These are phyloP conservation scores for Rotaria sp. DNA, from an alignment of 2,888 invertebrate species.

Conservation along the genomic window DNA sequence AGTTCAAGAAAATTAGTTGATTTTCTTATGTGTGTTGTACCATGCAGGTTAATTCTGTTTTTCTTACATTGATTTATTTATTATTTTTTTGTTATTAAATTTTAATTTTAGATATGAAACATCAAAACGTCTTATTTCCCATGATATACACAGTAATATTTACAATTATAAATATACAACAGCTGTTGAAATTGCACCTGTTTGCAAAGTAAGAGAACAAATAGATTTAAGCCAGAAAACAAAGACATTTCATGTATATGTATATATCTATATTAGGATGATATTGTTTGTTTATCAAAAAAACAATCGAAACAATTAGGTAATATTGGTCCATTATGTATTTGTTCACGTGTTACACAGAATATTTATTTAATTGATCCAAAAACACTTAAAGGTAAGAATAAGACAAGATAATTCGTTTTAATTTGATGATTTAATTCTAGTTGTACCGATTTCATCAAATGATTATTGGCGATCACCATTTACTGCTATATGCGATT, in stretches of 20 bases:
- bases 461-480: constrained; percentile 40
- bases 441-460: constrained; percentile 41
- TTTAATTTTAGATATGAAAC: constrained; percentile 64
- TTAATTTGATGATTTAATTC: constrained; percentile 25
- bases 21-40: constrained; percentile 77
- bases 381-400: constrained; percentile 53
- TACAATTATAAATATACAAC: constrained; percentile 89
- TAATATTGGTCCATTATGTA: constrained; percentile 76
- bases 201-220: constrained; percentile 76
- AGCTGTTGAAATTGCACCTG: constrained; percentile 85
- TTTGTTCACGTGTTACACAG: constrained; percentile 80
- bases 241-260: too few relatives aligned
- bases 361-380: constrained; percentile 88
- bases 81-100: not conserved
- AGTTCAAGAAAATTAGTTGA: constrained; percentile 90
- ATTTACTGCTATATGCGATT: constrained; percentile 66
- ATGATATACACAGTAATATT: constrained; percentile 88
- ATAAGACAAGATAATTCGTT: not conserved
- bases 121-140: constrained; percentile 88
- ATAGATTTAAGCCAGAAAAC: not conserved
- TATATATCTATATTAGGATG: constrained; percentile 48
- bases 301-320: constrained; percentile 78
- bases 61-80: not conserved
- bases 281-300: constrained; percentile 76
- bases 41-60: constrained; percentile 61